Percentiles rank a stretch among this genome's conserved stretches.
These are phyloP conservation scores for Myiagra hebetior DNA, from an alignment of 2,113 vertebrate genomes.

Conservation along the genomic window DNA sequence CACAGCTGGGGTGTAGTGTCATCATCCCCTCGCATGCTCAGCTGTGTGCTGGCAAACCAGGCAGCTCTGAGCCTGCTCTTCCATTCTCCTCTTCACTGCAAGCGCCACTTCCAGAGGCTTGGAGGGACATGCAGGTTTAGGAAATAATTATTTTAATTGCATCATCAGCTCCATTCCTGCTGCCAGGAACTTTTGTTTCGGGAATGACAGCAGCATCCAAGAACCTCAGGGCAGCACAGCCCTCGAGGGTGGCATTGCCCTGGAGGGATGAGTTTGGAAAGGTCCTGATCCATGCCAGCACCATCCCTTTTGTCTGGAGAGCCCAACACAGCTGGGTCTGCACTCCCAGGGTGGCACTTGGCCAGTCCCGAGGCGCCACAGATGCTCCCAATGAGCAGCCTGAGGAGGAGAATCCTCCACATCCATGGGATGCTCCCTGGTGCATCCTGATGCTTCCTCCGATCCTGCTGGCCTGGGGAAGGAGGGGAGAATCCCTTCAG, in stretches of 20 bases:
- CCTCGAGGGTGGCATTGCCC: not conserved
- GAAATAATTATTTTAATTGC: not conserved
- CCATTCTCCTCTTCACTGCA: not conserved
- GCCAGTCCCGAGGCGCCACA: accelerated
- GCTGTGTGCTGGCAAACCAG: not conserved
- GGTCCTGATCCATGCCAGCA: accelerated
- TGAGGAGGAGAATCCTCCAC: not conserved
- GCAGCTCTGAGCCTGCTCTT: not conserved
- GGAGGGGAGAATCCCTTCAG: not conserved
- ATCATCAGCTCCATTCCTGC: not conserved
- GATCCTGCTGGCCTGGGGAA: not conserved
- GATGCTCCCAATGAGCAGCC: not conserved
- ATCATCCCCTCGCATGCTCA: not conserved
- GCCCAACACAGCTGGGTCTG: accelerated
- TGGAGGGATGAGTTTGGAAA: not conserved
- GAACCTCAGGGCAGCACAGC: accelerated
- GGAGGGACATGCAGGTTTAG: not conserved
- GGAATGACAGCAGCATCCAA: not conserved
- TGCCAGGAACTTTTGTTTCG: not conserved
- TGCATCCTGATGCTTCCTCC: not conserved
- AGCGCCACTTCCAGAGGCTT: not conserved
- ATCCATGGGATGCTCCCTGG: accelerated
- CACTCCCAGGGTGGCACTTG: accelerated
- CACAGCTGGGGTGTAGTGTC: not conserved
- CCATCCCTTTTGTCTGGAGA: not conserved